Percentiles rank a stretch among this genome's conserved stretches.
phyloP scores from a whole-genome alignment of 2,888 invertebrate species.

The Ectropis crepuscularia region DNA sequence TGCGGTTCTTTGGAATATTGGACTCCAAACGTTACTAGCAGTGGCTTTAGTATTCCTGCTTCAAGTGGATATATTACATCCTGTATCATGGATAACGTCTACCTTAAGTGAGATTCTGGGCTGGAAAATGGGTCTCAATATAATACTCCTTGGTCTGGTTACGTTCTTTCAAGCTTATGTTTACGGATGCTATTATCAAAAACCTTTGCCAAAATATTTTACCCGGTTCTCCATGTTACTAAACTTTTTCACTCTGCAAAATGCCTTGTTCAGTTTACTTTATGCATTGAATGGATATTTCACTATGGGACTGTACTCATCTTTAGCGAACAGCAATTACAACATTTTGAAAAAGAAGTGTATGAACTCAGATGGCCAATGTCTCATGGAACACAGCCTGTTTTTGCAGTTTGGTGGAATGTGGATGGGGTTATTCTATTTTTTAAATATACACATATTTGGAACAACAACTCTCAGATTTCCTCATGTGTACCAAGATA shows the following conservation, averaged over 20 bases:
- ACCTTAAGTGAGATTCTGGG: slow-evolving; percentile 85
- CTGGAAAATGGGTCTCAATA: slow-evolving; percentile 87
- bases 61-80: slow-evolving; percentile 87
- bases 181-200: slow-evolving; percentile 88
- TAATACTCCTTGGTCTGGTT: slow-evolving; percentile 86
- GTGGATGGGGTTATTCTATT: slow-evolving; percentile 87
- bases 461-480: slow-evolving; percentile 85
- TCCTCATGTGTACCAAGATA: slow-evolving; percentile 89
- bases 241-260: slow-evolving; percentile 86
- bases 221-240: slow-evolving; percentile 88
- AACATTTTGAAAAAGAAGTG: slow-evolving; percentile 80
- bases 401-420: slow-evolving; percentile 88
- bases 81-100: slow-evolving; percentile 86
- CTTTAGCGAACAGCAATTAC: slow-evolving; percentile 86
- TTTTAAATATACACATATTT: slow-evolving; percentile 83
- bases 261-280: slow-evolving; percentile 81
- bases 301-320: slow-evolving; percentile 88
- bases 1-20: slow-evolving; percentile 86
- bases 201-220: slow-evolving; percentile 84
- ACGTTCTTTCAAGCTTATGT: slow-evolving; percentile 89
- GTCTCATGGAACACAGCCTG: slow-evolving; percentile 87
- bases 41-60: slow-evolving; percentile 80
- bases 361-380: slow-evolving; percentile 75
- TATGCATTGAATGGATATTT: slow-evolving; percentile 87
- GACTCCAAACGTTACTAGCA: slow-evolving; percentile 82